phyloP scores from a whole-genome alignment of 2,888 invertebrate species.

The Drosophila borealis region DNA sequence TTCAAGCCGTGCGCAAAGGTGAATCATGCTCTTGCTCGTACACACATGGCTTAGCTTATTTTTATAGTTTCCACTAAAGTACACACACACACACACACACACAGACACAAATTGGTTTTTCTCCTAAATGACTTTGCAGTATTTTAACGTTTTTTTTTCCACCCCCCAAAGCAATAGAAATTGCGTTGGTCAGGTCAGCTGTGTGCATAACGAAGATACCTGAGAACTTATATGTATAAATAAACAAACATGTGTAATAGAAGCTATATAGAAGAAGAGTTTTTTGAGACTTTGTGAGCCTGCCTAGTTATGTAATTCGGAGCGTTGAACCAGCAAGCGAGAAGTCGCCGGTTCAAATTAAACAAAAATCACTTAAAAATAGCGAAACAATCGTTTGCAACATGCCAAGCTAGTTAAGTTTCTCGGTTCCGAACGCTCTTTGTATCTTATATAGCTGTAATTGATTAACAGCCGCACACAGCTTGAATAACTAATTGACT shows the following conservation, averaged over 20 bases:
- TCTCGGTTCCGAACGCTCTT: no score
- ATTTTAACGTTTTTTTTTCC: conserved; percentile 11
- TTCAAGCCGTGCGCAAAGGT: conserved; percentile 10
- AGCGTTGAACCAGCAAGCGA: no score
- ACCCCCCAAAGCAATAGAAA: neutral
- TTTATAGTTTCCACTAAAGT: neutral
- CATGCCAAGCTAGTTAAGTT: no score
- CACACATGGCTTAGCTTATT: conserved; percentile 9
- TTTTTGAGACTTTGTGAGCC: no score
- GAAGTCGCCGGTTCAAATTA: no score
- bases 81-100: conserved; percentile 1
- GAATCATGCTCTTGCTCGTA: conserved; percentile 16
- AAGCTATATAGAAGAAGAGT: neutral
- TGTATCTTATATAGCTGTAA: neutral
- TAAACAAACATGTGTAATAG: neutral
- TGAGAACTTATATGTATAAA: neutral
- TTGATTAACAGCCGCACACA: conserved; percentile 1
- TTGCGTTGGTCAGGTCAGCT: conserved; percentile 62
- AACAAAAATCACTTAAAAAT: no score
- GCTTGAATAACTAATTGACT: conserved; percentile 14
- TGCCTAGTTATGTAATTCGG: no score
- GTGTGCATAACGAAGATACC: neutral
- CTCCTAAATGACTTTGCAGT: conserved; percentile 36
- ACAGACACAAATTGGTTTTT: conserved; percentile 16
- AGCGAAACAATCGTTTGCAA: no score